These are phyloP conservation scores for Meleagris gallopavo DNA, from an alignment of 2,113 vertebrate genomes.

Conservation along the genomic window DNA sequence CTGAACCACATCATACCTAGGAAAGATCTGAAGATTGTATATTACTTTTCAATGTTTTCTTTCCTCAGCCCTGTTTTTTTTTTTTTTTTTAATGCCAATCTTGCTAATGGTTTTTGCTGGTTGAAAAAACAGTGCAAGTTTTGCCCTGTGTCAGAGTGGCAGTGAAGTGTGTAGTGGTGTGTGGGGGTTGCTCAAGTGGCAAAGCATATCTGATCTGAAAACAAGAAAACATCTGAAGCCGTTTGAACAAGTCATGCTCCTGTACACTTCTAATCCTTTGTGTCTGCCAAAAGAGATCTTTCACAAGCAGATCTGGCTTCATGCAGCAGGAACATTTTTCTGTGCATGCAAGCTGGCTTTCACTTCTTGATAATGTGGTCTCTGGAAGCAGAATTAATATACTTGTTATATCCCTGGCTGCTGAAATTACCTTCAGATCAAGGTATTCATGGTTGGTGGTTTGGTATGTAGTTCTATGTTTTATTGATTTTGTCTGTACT, in stretches of 20 bases:
- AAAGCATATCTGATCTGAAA: constrained; percentile 28
- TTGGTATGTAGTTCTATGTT: constrained; percentile 25
- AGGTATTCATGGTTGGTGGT: constrained; percentile 28
- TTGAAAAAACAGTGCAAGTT: constrained; percentile 26
- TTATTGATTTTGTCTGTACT: constrained; percentile 35
- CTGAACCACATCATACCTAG: constrained; percentile 41
- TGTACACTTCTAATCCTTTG: constrained; percentile 2
- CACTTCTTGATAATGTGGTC: not conserved
- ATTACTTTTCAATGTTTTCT: constrained; percentile 19
- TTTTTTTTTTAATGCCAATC: not conserved
- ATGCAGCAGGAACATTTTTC: constrained; percentile 33
- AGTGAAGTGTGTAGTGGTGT: not conserved
- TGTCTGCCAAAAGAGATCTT: constrained; percentile 42
- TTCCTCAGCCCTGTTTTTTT: not conserved
- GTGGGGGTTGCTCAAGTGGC: constrained; percentile 37
- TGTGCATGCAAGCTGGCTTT: not conserved
- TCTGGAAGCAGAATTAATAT: constrained; percentile 38
- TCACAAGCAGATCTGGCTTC: constrained; percentile 63
- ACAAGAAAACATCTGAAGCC: constrained; percentile 30
- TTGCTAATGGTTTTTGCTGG: not conserved
- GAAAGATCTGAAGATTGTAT: constrained; percentile 39
- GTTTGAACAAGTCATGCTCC: constrained; percentile 45
- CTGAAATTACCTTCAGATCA: constrained; percentile 51
- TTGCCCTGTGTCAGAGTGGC: not conserved
- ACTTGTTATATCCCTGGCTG: constrained; percentile 37